phyloP scores from a whole-genome alignment of 1,140 invertebrate species.

The Thrips palmi region DNA sequence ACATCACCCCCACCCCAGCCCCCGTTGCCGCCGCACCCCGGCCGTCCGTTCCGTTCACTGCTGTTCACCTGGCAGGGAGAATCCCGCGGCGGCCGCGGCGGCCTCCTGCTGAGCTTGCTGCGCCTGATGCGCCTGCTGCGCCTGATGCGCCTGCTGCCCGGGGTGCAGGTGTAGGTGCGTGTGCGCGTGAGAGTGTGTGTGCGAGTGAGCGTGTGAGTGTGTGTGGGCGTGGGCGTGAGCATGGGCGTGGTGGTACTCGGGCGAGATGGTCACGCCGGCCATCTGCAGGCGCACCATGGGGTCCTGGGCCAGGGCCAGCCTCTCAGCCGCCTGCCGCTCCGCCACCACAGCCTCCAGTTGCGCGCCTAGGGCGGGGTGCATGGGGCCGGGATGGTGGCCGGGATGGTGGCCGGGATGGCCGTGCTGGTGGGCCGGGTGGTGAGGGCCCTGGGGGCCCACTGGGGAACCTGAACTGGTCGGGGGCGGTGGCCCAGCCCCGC shows the following conservation, averaged over 20 bases:
- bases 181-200: constrained; percentile 53
- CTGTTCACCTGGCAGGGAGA: constrained; percentile 40
- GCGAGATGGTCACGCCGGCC: constrained; percentile 64
- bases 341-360: constrained; percentile 26
- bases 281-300: constrained; percentile 64
- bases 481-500: no score
- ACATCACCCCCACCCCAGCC: no score
- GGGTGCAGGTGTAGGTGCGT: constrained; percentile 77
- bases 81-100: constrained; percentile 31
- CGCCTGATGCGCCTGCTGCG: constrained; percentile 31
- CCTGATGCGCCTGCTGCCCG: constrained; percentile 55
- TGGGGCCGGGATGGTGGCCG: constrained; percentile 24
- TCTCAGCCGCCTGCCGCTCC: constrained; percentile 35
- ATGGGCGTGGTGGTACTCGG: constrained; percentile 62
- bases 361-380: constrained; percentile 32
- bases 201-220: constrained; percentile 71
- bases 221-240: constrained; percentile 71
- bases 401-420: no score
- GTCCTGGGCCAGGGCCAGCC: constrained; percentile 48
- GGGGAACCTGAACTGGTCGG: no score
- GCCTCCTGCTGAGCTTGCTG: constrained; percentile 32
- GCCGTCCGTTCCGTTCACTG: no score
- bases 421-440: constrained; percentile 29
- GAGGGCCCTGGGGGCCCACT: no score
- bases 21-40: no score